Percentiles rank a stretch among this genome's conserved stretches.
phyloP scores from a whole-genome alignment of 2,797 vertebrate species.

The Xyrichtys novacula region DNA sequence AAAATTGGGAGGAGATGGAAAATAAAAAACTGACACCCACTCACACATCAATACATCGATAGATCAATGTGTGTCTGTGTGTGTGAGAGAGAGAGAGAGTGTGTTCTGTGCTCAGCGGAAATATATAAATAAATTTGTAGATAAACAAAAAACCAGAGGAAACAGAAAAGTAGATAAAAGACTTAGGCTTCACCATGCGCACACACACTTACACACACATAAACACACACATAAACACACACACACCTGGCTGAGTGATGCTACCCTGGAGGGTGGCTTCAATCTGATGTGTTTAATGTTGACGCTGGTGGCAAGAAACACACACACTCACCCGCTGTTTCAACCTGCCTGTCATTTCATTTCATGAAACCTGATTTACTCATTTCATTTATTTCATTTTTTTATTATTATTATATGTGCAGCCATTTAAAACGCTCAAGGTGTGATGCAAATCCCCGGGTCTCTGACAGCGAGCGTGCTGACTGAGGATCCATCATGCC shows the following conservation, averaged over 20 bases:
- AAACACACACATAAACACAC: constrained; percentile 50
- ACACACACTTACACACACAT: constrained; percentile 52
- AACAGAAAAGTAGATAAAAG: constrained; percentile 81
- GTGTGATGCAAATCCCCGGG: constrained; percentile 77
- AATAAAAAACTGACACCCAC: constrained; percentile 71
- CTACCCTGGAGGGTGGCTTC: constrained; percentile 85
- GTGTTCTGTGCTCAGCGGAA: constrained; percentile 62
- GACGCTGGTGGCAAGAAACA: constrained; percentile 84
- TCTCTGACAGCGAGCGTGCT: constrained; percentile 68
- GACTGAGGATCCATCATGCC: constrained; percentile 75
- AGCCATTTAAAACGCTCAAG: constrained; percentile 80
- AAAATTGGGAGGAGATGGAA: constrained; percentile 68
- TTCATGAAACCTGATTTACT: constrained; percentile 83
- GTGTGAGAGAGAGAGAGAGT: constrained; percentile 48
- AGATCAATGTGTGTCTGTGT: constrained; percentile 72
- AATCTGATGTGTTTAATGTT: constrained; percentile 87
- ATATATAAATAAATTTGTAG: constrained; percentile 84
- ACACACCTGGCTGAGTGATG: constrained; percentile 79
- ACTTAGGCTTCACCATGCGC: constrained; percentile 72
- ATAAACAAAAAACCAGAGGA: constrained; percentile 83
- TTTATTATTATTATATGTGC: constrained; percentile 74
- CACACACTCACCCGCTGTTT: constrained; percentile 82
- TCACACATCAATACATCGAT: constrained; percentile 84
- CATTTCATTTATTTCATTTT: constrained; percentile 79
- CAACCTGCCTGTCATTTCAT: constrained; percentile 83